Conservation (phyloP, 2,113 vertebrate species). For the Silurus asotus region DNA sequence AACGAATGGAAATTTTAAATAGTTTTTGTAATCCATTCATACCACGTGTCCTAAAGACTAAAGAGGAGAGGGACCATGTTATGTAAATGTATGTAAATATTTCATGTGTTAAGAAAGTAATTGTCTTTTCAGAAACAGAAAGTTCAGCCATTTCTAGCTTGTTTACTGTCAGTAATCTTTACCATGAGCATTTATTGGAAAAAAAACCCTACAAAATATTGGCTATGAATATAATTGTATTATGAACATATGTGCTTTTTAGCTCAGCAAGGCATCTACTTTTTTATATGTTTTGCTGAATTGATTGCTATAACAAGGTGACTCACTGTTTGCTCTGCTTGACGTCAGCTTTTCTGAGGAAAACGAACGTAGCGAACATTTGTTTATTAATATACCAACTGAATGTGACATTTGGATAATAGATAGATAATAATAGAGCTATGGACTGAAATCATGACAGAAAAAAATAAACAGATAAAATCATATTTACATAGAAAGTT, state of each 20-base stretch:
- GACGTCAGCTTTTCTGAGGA: constrained; percentile 31
- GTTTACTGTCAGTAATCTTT: no score
- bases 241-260: neutral
- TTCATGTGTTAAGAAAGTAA: no score
- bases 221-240: neutral
- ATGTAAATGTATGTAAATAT: no score
- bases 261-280: neutral
- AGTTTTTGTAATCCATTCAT: no score
- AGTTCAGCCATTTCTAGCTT: no score
- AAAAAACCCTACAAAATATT: neutral
- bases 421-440: neutral
- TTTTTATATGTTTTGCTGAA: neutral
- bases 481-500: neutral
- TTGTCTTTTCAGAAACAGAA: no score
- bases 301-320: constrained; percentile 13
- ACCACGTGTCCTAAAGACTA: no score
- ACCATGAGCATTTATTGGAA: no score
- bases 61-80: no score
- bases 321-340: constrained; percentile 36
- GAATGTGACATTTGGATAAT: neutral
- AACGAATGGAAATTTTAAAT: no score
- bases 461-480: neutral
- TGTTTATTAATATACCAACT: constrained; percentile 5
- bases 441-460: neutral
- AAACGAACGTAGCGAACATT: neutral